Conservation (phyloP, 2,113 vertebrate species). For the Nycticebus coucang region DNA sequence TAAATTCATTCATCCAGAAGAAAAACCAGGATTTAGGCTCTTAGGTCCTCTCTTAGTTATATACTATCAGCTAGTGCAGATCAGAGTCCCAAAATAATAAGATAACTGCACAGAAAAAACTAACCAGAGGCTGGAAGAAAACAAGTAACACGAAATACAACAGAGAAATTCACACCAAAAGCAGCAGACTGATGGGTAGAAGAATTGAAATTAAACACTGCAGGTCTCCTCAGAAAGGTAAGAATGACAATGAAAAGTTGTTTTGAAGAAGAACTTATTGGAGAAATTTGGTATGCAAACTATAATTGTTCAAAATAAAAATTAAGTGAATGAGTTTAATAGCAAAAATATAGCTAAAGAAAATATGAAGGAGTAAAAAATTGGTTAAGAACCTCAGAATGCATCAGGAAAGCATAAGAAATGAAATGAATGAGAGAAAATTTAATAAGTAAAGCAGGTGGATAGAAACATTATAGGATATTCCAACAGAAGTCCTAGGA, state of each 20-base stretch:
- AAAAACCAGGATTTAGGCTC: background rate
- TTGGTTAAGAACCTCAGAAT: background rate
- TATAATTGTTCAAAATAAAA: conserved; percentile 46
- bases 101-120: background rate
- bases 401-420: background rate
- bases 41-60: background rate
- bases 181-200: background rate
- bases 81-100: background rate
- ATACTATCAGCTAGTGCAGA: background rate
- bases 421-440: background rate
- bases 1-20: background rate
- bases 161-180: background rate
- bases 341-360: background rate
- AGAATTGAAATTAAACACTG: background rate
- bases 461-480: background rate
- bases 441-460: background rate
- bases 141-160: background rate
- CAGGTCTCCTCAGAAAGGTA: background rate
- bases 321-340: background rate
- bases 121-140: background rate
- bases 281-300: background rate
- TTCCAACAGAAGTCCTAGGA: background rate
- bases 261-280: background rate
- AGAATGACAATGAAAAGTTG: background rate
- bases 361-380: conserved; percentile 5